Conservation (phyloP, 2,888 invertebrate species). For the Melanostoma mellinum region DNA sequence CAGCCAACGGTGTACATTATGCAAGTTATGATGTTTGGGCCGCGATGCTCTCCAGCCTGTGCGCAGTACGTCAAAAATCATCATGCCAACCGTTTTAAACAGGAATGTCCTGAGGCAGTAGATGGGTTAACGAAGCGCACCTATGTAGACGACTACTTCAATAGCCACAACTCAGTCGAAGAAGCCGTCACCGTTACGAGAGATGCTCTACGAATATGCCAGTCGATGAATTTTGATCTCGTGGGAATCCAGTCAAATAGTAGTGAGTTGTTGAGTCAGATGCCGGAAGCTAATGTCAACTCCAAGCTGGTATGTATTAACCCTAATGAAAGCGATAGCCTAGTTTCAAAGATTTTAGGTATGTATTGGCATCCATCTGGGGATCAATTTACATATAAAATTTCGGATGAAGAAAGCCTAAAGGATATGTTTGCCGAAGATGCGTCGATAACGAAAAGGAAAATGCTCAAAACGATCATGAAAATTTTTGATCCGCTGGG, state of each 20-base stretch:
- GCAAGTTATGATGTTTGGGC: slow-evolving; percentile 70
- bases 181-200: neutral
- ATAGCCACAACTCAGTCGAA: neutral
- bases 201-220: slow-evolving; percentile 17
- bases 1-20: slow-evolving; percentile 52
- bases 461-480: neutral
- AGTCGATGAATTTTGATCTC: slow-evolving; percentile 29
- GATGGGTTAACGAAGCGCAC: neutral
- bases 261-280: neutral
- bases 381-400: neutral
- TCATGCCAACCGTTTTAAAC: slow-evolving; percentile 17
- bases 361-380: slow-evolving; percentile 14
- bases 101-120: neutral
- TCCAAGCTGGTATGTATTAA: slow-evolving; percentile 1
- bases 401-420: neutral
- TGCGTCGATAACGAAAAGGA: neutral
- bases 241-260: slow-evolving; percentile 21
- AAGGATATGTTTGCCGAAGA: neutral
- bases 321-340: neutral
- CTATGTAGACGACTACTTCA: neutral
- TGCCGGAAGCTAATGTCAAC: slow-evolving; percentile 13
- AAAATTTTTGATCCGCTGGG: slow-evolving; percentile 16
- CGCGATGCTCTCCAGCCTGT: slow-evolving; percentile 57
- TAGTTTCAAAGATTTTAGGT: neutral
- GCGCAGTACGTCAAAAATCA: slow-evolving; percentile 64